Base-by-base conservation (phyloP, 2,113 vertebrate species). In the Mixornis gularis region DNA sequence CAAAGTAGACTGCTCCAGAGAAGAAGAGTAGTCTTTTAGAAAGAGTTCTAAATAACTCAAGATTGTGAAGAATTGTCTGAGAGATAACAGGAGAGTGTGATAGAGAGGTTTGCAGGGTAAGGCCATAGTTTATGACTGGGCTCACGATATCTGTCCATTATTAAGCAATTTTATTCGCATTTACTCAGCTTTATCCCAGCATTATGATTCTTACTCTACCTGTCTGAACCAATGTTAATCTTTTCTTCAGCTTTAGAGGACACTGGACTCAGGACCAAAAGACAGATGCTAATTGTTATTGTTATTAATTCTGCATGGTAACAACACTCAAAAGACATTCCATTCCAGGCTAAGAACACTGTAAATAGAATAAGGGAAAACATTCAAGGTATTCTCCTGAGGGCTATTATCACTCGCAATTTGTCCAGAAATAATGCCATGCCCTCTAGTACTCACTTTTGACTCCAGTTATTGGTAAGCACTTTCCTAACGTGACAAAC, bases 251-350 rank as follows among this genome's bases (percentile, higher is more conserved):
- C 21, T 44, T 93, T 43, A 60, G 5, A 53, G 5, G 7, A 66
- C 17, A 51, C 8, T 15, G 21, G 14, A 27, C 62, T 41, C 36
- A 38, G 17, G 25, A 73, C 10, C 14, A 38, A 34, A 78, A 74
- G 6, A 60, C 1, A 0, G 2, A 8, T 29, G 13, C 0, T 36
- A 52, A 22, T 20, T 69, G 1, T 18, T 73, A 13, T 24, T 83
- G 5, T 40, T 59, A 48, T 63, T 65, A 62, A 27, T 58, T 68
- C 72, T 46, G 4, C 2, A 2, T 24, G 0, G 2, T 27, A 15
- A 32, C 9, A 77, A 9, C 4, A 32, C 5, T 64, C 13, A 56
- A 22, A 72, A 64, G 6, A 2, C 27, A 43, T 27, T 6, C 9
- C n/a, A 6, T 43, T 65, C 24, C 13, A 62, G 17, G 13, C 1